Percentiles rank a stretch among this genome's conserved stretches.
Conservation (phyloP, 2,888 invertebrate species). For the Rosalia funebris region DNA sequence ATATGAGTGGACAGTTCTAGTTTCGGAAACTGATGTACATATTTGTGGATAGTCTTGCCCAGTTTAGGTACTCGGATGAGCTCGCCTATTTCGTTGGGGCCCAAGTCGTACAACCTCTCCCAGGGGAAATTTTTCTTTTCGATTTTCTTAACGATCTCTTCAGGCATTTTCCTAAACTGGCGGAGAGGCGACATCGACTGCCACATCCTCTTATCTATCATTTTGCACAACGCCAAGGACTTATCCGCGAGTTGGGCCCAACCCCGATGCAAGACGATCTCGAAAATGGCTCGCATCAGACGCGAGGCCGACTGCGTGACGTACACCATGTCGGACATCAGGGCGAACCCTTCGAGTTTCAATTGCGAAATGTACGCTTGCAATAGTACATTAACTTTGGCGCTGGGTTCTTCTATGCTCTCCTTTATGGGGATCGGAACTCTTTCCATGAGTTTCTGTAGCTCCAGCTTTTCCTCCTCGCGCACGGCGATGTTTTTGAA, state of each 20-base stretch:
- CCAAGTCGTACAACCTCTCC: constrained; percentile 94
- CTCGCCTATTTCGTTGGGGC: constrained; percentile 97
- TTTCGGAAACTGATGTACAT: constrained; percentile 96
- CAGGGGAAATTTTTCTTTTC: constrained; percentile 98
- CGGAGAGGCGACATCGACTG: constrained; percentile 98
- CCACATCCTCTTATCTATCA: constrained; percentile 99
- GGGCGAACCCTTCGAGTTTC: constrained; percentile 96
- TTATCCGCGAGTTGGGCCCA: constrained; percentile 99
- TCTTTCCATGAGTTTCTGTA: constrained; percentile 92
- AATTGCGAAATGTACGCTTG: constrained; percentile 99
- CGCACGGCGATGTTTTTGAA: constrained; percentile 93
- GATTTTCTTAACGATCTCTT: constrained; percentile 95
- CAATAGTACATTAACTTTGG: constrained; percentile 94
- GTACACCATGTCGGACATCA: constrained; percentile 99
- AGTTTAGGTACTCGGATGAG: constrained; percentile 89
- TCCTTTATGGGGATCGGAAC: constrained; percentile 99
- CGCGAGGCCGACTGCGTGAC: constrained; percentile 97
- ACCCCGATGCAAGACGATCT: constrained; percentile 87
- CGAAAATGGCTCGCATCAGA: constrained; percentile 95
- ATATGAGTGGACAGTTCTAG: constrained; percentile 96
- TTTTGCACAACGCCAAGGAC: constrained; percentile 94
- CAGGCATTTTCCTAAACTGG: constrained; percentile 97
- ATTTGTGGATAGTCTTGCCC: constrained; percentile 95
- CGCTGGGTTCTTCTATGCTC: constrained; percentile 96
- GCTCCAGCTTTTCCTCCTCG: constrained; percentile 96